phyloP scores from a whole-genome alignment of 2,888 invertebrate genomes.

The Erebia palarica region DNA sequence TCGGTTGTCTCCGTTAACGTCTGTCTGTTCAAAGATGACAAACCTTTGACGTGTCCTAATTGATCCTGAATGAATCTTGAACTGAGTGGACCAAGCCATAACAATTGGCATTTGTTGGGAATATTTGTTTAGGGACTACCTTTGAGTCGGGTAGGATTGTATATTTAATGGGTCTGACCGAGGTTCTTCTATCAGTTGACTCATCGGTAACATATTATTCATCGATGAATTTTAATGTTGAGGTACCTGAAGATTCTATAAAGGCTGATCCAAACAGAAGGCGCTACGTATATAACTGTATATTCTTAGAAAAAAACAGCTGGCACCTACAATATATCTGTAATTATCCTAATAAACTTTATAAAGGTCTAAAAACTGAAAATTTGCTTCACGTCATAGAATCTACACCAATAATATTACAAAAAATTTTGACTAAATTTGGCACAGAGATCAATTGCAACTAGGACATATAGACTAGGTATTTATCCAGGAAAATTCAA shows the following conservation, averaged over 20 bases:
- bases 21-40: not conserved
- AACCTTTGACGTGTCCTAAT: conserved; percentile 54
- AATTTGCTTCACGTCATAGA: too few species aligned
- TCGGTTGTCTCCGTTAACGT: not conserved
- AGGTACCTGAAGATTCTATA: conserved; percentile 5
- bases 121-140: conserved; percentile 30
- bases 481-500: too few species aligned
- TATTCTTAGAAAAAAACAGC: not conserved
- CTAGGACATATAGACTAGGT: too few species aligned
- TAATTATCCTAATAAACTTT: too few species aligned
- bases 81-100: conserved; percentile 32
- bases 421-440: too few species aligned
- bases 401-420: too few species aligned
- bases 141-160: conserved; percentile 17
- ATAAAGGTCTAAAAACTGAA: too few species aligned
- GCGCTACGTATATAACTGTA: not conserved
- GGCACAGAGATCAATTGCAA: too few species aligned
- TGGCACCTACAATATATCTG: not conserved
- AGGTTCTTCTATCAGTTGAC: conserved; percentile 16
- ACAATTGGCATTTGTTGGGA: conserved; percentile 29
- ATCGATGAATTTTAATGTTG: conserved; percentile 20
- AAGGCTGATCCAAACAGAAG: not conserved
- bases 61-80: conserved; percentile 59
- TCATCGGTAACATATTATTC: conserved; percentile 22
- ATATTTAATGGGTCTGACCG: conserved; percentile 11